phyloP scores from a whole-genome alignment of 2,113 vertebrate species.

The Mystacornis crossleyi region DNA sequence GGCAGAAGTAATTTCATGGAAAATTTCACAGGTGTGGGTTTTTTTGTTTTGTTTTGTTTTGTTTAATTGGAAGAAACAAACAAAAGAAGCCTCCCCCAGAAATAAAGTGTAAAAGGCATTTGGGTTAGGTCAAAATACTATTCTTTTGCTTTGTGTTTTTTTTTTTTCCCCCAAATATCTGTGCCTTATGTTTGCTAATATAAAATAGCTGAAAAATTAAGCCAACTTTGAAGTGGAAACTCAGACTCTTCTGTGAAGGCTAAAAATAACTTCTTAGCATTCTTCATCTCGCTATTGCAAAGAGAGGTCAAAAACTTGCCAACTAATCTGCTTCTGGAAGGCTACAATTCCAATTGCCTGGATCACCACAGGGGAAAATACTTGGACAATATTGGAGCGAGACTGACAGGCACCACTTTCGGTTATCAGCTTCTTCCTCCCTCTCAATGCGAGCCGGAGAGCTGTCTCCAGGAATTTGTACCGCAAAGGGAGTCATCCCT shows the following conservation, averaged over 20 bases:
- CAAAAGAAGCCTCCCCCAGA: background rate
- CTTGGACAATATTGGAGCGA: background rate
- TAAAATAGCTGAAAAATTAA: constrained; percentile 26
- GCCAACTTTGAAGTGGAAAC: constrained; percentile 20
- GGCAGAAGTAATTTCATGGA: background rate
- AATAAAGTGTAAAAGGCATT: background rate
- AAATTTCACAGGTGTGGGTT: background rate
- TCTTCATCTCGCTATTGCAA: background rate
- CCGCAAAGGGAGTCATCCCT: background rate
- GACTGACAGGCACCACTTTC: background rate
- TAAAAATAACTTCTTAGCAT: constrained; percentile 23
- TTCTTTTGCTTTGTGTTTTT: background rate
- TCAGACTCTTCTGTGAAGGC: background rate
- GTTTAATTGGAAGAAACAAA: background rate
- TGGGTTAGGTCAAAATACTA: background rate
- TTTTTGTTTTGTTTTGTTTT: too few species aligned
- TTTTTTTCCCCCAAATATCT: background rate
- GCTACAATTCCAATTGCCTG: background rate
- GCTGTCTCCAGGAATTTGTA: background rate
- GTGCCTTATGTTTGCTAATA: background rate
- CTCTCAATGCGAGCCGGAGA: background rate
- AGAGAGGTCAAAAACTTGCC: constrained; percentile 52
- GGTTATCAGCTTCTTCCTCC: background rate
- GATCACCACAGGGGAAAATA: background rate
- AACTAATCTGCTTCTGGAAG: constrained; percentile 2